A percentile compares a stretch with the other conserved stretches of the same genome.
These are phyloP conservation scores for Hafferia zeledoni DNA, from an alignment of 2,797 vertebrate species.

Conservation along the genomic window DNA sequence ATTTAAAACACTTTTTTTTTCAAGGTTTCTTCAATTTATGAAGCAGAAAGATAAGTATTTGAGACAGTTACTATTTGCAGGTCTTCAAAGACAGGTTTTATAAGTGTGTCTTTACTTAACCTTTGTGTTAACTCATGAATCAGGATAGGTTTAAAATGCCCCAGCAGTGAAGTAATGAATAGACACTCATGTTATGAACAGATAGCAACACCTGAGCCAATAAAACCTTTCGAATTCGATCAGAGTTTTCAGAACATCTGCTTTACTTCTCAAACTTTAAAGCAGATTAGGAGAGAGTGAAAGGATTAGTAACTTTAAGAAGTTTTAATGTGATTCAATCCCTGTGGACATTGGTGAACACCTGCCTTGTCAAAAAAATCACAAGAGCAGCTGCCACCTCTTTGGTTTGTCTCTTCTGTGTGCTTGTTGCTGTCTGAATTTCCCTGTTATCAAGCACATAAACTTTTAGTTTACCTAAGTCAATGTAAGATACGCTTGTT, in stretches of 20 bases:
- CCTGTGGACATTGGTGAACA: not conserved
- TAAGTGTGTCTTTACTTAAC: slow-evolving; percentile 1
- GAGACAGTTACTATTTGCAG: not conserved
- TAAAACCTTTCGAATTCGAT: not conserved
- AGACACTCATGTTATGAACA: not conserved
- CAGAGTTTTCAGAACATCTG: not conserved
- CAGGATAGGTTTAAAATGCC: slow-evolving; percentile 6
- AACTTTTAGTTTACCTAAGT: not conserved
- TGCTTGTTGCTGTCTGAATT: not conserved
- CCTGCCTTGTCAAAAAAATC: not conserved
- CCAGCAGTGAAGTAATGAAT: slow-evolving; percentile 8
- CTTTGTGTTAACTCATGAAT: not conserved
- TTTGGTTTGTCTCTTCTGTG: not conserved
- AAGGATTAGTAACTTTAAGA: not conserved
- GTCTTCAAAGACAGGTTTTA: slow-evolving; percentile 2
- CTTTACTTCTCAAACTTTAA: not conserved
- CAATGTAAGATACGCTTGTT: not conserved
- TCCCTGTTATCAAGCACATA: not conserved
- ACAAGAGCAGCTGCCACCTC: not conserved
- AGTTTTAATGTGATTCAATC: not conserved
- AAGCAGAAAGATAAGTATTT: not conserved
- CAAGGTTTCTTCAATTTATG: not conserved
- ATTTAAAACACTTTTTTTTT: not conserved
- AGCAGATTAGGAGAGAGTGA: not conserved
- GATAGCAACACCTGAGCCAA: not conserved